phyloP scores from a whole-genome alignment of 1,140 invertebrate species.

The Zaprionus nigranus region DNA sequence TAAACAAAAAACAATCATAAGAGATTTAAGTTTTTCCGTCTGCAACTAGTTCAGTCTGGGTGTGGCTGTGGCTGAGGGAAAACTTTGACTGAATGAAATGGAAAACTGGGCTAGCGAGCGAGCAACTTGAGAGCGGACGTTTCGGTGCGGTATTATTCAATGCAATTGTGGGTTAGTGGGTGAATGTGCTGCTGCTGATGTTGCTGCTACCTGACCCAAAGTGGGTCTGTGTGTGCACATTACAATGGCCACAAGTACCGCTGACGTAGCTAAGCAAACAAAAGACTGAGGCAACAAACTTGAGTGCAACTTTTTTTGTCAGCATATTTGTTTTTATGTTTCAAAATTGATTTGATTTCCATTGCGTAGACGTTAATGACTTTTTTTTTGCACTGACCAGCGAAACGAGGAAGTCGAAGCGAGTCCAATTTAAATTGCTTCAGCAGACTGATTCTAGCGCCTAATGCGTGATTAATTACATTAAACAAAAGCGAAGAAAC shows the following conservation, averaged over 20 bases:
- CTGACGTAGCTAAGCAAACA: slow-evolving; percentile 34
- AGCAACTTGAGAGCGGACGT: slow-evolving; percentile 24
- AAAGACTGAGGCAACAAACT: slow-evolving; percentile 39
- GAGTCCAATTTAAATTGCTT: slow-evolving; percentile 56
- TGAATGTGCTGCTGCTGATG: slow-evolving; percentile 63
- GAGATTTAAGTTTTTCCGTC: slow-evolving; percentile 33
- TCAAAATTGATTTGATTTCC: not conserved
- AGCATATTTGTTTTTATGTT: slow-evolving; percentile 1
- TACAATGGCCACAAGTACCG: slow-evolving; percentile 61
- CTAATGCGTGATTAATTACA: slow-evolving; percentile 72
- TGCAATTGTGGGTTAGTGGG: slow-evolving; percentile 79
- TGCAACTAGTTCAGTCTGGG: slow-evolving; percentile 51
- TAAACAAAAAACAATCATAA: slow-evolving; percentile 47
- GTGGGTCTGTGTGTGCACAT: slow-evolving; percentile 42
- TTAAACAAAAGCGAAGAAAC: slow-evolving; percentile 41
- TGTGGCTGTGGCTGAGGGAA: slow-evolving; percentile 38
- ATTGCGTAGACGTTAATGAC: slow-evolving; percentile 30
- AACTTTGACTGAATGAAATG: slow-evolving; percentile 45
- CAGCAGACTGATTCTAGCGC: slow-evolving; percentile 45
- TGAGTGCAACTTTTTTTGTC: slow-evolving; percentile 10
- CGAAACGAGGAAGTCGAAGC: slow-evolving; percentile 52
- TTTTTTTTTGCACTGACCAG: slow-evolving; percentile 33
- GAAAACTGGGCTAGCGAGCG: slow-evolving; percentile 52
- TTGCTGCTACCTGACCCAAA: slow-evolving; percentile 51
- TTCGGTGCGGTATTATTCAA: slow-evolving; percentile 31